phyloP scores from a whole-genome alignment of 2,797 vertebrate genomes.

The Prionace glauca region DNA sequence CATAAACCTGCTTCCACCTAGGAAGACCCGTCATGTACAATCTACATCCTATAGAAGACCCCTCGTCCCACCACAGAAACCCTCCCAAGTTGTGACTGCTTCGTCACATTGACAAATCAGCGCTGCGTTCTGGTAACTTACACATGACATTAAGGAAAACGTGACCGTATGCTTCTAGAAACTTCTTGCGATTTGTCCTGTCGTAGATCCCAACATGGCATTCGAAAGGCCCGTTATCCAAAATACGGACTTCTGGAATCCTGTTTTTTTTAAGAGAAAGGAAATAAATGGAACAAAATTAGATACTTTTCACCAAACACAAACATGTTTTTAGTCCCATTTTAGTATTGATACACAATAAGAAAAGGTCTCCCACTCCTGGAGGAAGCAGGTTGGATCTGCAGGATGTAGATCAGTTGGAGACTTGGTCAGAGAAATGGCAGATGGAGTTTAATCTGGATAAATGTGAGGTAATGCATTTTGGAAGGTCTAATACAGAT shows the following conservation, averaged over 20 bases:
- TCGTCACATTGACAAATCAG: background rate
- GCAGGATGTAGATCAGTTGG: background rate
- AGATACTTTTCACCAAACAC: background rate
- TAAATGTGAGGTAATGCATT: no score
- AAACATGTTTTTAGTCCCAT: background rate
- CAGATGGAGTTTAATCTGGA: no score
- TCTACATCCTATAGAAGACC: background rate
- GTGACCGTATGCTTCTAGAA: slow-evolving; percentile 80
- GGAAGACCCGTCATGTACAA: background rate
- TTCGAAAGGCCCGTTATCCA: slow-evolving; percentile 83
- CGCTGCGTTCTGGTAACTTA: slow-evolving; percentile 55
- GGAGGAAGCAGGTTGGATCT: background rate
- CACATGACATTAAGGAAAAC: slow-evolving; percentile 82
- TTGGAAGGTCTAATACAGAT: no score
- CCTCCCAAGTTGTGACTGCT: background rate
- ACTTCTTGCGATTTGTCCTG: slow-evolving; percentile 72
- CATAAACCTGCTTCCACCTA: background rate
- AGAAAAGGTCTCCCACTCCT: background rate
- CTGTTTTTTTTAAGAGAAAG: slow-evolving; percentile 50
- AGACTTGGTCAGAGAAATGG: no score
- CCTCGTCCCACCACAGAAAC: background rate
- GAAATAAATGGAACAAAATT: background rate
- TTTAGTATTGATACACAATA: background rate
- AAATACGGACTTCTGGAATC: slow-evolving; percentile 84
- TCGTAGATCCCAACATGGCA: slow-evolving; percentile 90